Conservation (phyloP, 2,113 vertebrate species). For the Gulo gulo region DNA sequence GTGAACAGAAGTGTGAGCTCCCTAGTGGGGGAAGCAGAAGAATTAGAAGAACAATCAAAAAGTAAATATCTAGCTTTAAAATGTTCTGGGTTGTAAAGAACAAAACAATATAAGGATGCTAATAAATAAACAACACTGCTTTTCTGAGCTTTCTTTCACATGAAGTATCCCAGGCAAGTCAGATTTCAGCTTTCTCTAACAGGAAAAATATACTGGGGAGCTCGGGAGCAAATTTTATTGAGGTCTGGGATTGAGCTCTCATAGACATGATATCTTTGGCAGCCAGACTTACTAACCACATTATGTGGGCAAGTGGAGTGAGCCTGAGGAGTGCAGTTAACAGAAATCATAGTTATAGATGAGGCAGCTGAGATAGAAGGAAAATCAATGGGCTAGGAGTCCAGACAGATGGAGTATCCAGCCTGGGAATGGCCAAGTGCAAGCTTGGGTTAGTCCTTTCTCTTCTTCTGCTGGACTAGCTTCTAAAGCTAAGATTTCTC, state of each 20-base stretch:
- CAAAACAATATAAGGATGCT: background rate
- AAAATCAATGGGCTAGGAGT: background rate
- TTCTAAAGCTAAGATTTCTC: background rate
- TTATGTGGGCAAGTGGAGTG: background rate
- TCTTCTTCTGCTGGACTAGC: background rate
- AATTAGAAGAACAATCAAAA: constrained; percentile 24
- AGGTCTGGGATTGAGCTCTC: background rate
- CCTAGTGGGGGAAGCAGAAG: background rate
- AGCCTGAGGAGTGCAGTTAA: background rate
- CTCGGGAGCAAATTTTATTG: background rate
- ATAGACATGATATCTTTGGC: background rate
- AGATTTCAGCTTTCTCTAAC: background rate
- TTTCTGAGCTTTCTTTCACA: background rate
- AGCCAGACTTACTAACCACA: background rate
- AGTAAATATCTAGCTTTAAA: constrained; percentile 46
- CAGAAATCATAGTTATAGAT: background rate
- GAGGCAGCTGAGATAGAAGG: background rate
- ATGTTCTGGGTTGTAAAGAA: background rate
- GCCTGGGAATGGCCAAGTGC: background rate
- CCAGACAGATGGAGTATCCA: no score
- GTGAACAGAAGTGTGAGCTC: background rate
- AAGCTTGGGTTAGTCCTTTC: background rate
- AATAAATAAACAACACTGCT: background rate
- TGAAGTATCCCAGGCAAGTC: background rate
- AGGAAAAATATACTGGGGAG: background rate